Conservation (phyloP, 30 jellyfish, hydroid and myxozoan genomes). For the Chrysaora quinquecirrha region DNA sequence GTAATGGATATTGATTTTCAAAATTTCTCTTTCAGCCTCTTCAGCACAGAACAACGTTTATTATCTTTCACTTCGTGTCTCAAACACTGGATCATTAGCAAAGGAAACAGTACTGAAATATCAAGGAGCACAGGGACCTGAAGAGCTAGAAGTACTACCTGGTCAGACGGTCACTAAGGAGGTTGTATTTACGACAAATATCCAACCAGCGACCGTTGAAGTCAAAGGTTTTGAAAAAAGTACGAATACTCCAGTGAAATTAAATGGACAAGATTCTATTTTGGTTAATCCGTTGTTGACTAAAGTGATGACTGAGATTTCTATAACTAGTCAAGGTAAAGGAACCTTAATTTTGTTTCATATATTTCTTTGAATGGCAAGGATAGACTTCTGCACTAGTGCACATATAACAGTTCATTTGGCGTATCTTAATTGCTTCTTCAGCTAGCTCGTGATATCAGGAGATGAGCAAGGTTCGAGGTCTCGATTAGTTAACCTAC, state of each 20-base stretch:
- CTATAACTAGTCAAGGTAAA: conserved; percentile 41
- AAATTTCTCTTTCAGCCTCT: conserved; percentile 36
- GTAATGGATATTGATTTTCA: too few relatives aligned
- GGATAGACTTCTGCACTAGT: too few relatives aligned
- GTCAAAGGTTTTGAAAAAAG: conserved; percentile 58
- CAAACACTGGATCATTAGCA: conserved; percentile 46
- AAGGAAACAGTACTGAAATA: conserved; percentile 34
- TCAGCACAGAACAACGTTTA: conserved; percentile 14
- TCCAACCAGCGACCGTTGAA: conserved; percentile 69
- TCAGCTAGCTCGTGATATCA: too few relatives aligned
- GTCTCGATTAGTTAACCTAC: too few relatives aligned
- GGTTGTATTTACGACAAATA: conserved; percentile 35
- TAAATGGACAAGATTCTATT: conserved; percentile 42
- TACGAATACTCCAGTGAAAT: conserved; percentile 12
- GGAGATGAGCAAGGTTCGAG: too few relatives aligned
- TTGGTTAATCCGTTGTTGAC: conserved; percentile 50
- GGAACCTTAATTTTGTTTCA: too few relatives aligned
- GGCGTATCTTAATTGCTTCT: too few relatives aligned
- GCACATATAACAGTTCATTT: too few relatives aligned
- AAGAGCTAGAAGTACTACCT: conserved; percentile 54
- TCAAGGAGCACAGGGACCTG: conserved; percentile 57
- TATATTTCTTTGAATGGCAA: too few relatives aligned
- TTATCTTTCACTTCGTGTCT: conserved; percentile 51
- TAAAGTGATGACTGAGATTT: conserved; percentile 35
- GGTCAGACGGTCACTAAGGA: conserved; percentile 48